Percentiles rank a stretch among this genome's conserved stretches.
Conservation (phyloP, 53 echinoderm and acorn worm species). For the Patiria pectinifera region DNA sequence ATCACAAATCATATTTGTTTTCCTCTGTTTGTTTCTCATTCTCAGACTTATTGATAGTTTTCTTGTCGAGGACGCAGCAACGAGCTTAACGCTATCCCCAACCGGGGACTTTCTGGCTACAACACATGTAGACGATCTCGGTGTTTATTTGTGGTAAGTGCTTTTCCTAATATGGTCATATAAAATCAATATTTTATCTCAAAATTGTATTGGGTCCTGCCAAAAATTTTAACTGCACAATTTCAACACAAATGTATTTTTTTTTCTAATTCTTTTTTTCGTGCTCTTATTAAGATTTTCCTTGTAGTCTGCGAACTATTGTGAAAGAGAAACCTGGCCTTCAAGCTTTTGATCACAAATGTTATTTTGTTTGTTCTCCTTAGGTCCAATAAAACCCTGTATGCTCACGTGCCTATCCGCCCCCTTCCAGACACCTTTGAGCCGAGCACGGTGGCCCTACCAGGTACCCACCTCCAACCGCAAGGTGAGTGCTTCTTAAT, state of each 20-base stretch:
- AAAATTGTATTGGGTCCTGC: too few species aligned
- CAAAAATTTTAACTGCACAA: too few species aligned
- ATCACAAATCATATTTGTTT: neutral
- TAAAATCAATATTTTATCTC: too few species aligned
- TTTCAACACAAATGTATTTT: too few species aligned
- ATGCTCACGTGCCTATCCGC: slow-evolving; percentile 80
- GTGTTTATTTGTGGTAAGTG: slow-evolving; percentile 88
- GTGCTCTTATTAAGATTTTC: too few species aligned
- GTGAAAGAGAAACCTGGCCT: too few species aligned
- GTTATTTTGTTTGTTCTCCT: too few species aligned
- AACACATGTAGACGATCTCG: slow-evolving; percentile 94
- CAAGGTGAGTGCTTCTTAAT: slow-evolving; percentile 34
- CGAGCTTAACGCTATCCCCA: slow-evolving; percentile 86
- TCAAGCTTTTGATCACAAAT: too few species aligned
- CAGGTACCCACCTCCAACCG: slow-evolving; percentile 73
- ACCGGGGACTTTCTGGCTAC: slow-evolving; percentile 93
- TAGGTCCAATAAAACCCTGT: slow-evolving; percentile 96
- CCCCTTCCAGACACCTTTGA: slow-evolving; percentile 83
- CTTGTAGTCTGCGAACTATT: too few species aligned
- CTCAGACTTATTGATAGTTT: slow-evolving; percentile 88
- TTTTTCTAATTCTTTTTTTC: too few species aligned
- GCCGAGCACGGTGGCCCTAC: slow-evolving; percentile 76
- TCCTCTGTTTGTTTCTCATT: neutral
- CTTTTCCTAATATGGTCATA: too few species aligned
- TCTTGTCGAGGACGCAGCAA: slow-evolving; percentile 88